Evolutionary conservation across 1,140 invertebrate genomes (phyloP), one percentile per base, ranked within the genome.

Genomic region (Wiebesia pumilae): DNA sequence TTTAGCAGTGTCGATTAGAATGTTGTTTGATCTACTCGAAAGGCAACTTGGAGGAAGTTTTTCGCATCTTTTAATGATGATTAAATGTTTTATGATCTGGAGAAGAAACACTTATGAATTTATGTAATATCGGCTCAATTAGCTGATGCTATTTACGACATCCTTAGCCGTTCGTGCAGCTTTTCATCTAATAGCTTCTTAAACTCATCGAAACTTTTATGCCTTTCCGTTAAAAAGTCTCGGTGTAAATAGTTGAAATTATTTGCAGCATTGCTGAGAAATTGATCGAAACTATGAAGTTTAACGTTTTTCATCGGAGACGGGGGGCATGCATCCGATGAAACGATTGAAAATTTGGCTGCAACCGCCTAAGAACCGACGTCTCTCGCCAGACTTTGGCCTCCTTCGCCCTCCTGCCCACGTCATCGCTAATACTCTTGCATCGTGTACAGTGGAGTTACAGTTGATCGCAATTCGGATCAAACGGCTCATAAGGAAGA

Each of bases 31-130:
- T 38, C 14, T 24, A 35, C 24, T 71, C 33, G 69, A 71, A 38
- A 38, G 33, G 35, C 21, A 0, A 16, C 40, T 71, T 38, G 9
- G 35, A 71, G 33, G 40, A 77, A 47, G 73, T 77, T 71, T 38
- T 38, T 38, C 69, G 33, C 33, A 38, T 71, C 69, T 35, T 77
- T 77, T 77, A 77, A 77, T 19, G 73, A 77, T 77, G 73, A 77
- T 77, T 77, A 40, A 77, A 47, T n/a, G 38, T 47, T 47, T 77
- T 47, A 77, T 30, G 38, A 4, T 19, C 40, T 40, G 10, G 16
- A 27, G 73, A 47, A n/a, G 43, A 51, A 47, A 47, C 12, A 27
- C 73, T 77, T 77, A 77, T 77, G 43, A 47, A 77, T 77, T 77
- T 51, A 71, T 71, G 43, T 47, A 47, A 77, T 30, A 77, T 77